A percentile compares a stretch with the other conserved stretches of the same genome.
Conservation (phyloP, 2,888 invertebrate species). For the Gasteruption jaculator region DNA sequence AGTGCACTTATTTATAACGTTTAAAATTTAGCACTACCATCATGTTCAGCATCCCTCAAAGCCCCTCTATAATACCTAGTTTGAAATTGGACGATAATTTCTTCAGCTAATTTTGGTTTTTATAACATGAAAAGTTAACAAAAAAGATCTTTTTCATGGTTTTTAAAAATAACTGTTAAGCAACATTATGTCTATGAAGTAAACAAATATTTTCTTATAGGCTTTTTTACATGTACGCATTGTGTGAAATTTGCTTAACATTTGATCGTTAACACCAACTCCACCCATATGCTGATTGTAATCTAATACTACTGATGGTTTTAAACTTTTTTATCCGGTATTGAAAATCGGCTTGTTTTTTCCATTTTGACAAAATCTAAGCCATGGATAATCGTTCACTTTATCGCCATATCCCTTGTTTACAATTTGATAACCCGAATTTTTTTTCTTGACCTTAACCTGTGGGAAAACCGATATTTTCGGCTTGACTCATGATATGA, state of each 20-base stretch:
- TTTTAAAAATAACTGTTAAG: too few species aligned
- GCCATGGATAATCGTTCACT: slow-evolving; percentile 34
- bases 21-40: too few species aligned
- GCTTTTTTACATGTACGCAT: slow-evolving; percentile 36
- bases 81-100: too few species aligned
- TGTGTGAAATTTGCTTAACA: slow-evolving; percentile 28
- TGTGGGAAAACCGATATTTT: too few species aligned
- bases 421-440: slow-evolving; percentile 5
- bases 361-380: slow-evolving; percentile 23
- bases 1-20: too few species aligned
- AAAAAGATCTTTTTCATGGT: too few species aligned
- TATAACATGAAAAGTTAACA: too few species aligned
- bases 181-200: too few species aligned
- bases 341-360: slow-evolving; percentile 21
- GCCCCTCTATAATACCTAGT: too few species aligned
- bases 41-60: too few species aligned
- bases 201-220: slow-evolving; percentile 41
- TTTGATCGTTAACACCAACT: slow-evolving; percentile 36
- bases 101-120: too few species aligned
- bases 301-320: slow-evolving; percentile 30
- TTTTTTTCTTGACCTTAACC: neutral
- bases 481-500: too few species aligned
- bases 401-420: slow-evolving; percentile 22
- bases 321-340: slow-evolving; percentile 12
- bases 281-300: slow-evolving; percentile 37